Evolutionary conservation across 2,888 invertebrate genomes (phyloP).

Genomic region (Agapetus fuscipes): DNA sequence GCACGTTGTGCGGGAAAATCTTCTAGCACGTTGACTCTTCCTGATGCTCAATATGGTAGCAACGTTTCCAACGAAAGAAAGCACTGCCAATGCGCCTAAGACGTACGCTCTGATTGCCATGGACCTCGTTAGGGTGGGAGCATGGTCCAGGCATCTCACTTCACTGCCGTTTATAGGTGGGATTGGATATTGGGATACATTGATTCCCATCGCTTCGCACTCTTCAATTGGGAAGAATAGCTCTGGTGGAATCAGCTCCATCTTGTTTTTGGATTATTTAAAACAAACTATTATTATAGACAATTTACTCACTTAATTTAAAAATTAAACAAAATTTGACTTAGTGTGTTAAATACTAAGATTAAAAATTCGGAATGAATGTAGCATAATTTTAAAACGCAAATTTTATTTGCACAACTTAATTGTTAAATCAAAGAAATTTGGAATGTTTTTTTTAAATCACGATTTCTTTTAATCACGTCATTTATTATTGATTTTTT

Average conservation of each 20-base stretch:
- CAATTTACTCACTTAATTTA: too few relatives aligned
- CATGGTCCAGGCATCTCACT: constrained; percentile 49
- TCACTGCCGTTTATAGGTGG: constrained; percentile 29
- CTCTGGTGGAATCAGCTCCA: neutral
- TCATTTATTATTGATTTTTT: too few relatives aligned
- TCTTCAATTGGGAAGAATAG: constrained; percentile 1
- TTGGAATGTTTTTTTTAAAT: too few relatives aligned
- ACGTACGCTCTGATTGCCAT: constrained; percentile 58
- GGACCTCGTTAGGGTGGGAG: constrained; percentile 55
- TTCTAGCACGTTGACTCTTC: constrained; percentile 48
- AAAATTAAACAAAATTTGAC: too few relatives aligned
- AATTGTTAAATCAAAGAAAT: too few relatives aligned
- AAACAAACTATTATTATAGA: too few relatives aligned
- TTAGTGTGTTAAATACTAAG: too few relatives aligned
- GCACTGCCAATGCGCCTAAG: constrained; percentile 56
- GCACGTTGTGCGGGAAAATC: constrained; percentile 51
- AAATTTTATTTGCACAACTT: too few relatives aligned
- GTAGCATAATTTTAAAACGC: too few relatives aligned
- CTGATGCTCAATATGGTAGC: constrained; percentile 70
- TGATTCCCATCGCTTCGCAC: constrained; percentile 3
- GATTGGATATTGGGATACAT: neutral
- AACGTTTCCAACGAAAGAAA: constrained; percentile 65
- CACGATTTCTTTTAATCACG: too few relatives aligned
- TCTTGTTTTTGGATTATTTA: too few relatives aligned
- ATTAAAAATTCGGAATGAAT: too few relatives aligned